Percentiles rank a stretch among this genome's conserved stretches.
Conservation (phyloP, 2,113 vertebrate species). For the Microtus montanus region DNA sequence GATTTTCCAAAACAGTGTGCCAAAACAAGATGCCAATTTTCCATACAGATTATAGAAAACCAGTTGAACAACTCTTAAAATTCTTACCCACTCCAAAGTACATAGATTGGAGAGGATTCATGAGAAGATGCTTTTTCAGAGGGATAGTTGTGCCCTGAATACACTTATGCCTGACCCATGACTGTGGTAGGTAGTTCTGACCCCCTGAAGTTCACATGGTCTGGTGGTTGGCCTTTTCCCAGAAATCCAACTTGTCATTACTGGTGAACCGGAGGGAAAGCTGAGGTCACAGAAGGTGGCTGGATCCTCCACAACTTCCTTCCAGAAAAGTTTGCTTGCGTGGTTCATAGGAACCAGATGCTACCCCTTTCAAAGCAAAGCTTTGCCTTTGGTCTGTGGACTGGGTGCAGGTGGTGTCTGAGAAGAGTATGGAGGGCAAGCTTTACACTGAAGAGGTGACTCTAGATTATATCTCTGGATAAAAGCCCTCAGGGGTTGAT, state of each 20-base stretch:
- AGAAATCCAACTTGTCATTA: background rate
- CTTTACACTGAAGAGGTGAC: background rate
- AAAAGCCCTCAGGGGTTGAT: background rate
- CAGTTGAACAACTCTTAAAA: slow-evolving; percentile 37
- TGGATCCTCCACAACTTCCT: background rate
- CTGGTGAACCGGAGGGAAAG: background rate
- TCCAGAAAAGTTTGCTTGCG: background rate
- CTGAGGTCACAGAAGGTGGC: background rate
- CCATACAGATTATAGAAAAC: slow-evolving; percentile 57
- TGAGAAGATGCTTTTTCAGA: background rate
- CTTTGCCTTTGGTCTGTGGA: background rate
- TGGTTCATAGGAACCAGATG: background rate
- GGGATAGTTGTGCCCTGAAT: background rate
- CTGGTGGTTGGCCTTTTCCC: background rate
- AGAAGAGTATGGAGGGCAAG: background rate
- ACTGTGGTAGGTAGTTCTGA: background rate
- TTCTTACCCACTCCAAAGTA: background rate
- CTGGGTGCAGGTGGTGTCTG: background rate
- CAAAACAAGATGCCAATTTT: slow-evolving; percentile 43
- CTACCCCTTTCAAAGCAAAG: background rate
- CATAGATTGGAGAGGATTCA: background rate
- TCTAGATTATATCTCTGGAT: background rate
- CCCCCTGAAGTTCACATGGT: background rate
- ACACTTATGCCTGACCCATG: background rate
- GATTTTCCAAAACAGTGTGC: slow-evolving; percentile 16